phyloP scores from a whole-genome alignment of 2,888 invertebrate genomes.

The Noctua fimbriata region DNA sequence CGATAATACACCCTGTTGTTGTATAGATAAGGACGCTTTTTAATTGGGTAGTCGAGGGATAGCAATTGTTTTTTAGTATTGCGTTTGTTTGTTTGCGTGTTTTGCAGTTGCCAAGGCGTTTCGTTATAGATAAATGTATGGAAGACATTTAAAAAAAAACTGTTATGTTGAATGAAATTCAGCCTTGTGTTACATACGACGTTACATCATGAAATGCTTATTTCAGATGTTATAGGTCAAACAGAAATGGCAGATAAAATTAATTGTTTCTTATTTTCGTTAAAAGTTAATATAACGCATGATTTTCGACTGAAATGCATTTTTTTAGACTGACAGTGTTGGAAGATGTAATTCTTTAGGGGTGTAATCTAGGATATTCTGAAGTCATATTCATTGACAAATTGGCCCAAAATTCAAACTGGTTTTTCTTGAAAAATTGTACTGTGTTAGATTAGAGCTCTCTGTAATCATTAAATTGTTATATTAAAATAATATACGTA shows the following conservation, averaged over 20 bases:
- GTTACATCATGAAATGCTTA: constrained; percentile 40
- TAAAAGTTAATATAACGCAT: neutral
- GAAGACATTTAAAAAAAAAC: neutral
- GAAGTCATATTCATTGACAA: neutral
- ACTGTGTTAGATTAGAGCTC: too few relatives aligned
- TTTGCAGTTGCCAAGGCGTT: constrained; percentile 68
- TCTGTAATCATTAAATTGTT: too few relatives aligned
- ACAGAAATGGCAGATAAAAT: constrained; percentile 49
- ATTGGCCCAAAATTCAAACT: neutral
- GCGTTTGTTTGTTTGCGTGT: constrained; percentile 68
- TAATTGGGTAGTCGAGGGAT: constrained; percentile 29
- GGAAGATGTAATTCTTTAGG: neutral
- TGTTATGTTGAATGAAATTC: constrained; percentile 3
- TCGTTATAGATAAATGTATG: constrained; percentile 49
- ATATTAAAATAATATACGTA: too few relatives aligned
- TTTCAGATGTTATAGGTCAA: constrained; percentile 51
- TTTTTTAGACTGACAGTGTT: neutral
- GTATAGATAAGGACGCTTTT: constrained; percentile 67
- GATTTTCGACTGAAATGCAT: neutral
- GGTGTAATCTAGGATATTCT: neutral
- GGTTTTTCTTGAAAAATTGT: neutral
- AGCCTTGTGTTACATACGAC: neutral
- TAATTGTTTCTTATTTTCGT: constrained; percentile 26
- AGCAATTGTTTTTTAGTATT: constrained; percentile 68
- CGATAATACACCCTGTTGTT: constrained; percentile 65